Conservation (phyloP, 2,888 invertebrate genomes). For the Parochlus steinenii region DNA sequence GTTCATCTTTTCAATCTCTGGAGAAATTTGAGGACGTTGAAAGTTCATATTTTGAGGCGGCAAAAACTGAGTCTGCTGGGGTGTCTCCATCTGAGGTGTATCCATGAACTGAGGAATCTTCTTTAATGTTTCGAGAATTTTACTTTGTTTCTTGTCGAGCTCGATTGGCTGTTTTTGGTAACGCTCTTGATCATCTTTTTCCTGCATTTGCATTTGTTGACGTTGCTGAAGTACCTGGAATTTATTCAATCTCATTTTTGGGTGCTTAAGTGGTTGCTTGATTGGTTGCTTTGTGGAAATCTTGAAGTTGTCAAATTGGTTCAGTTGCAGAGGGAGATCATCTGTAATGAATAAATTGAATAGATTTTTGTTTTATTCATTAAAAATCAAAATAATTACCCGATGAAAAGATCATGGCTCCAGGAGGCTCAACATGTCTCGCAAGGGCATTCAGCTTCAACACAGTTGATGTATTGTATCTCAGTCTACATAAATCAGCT, state of each 20-base stretch:
- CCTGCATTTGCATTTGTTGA: neutral
- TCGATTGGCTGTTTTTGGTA: slow-evolving; percentile 6
- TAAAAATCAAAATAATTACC: slow-evolving; percentile 26
- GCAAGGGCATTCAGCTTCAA: slow-evolving; percentile 44
- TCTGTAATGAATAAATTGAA: slow-evolving; percentile 17
- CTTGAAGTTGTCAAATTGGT: slow-evolving; percentile 35
- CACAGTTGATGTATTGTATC: slow-evolving; percentile 50
- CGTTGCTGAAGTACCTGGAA: slow-evolving; percentile 7
- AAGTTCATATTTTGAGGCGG: neutral
- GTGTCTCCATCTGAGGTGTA: neutral
- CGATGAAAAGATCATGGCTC: slow-evolving; percentile 53
- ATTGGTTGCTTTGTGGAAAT: slow-evolving; percentile 25
- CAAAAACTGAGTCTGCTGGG: slow-evolving; percentile 5
- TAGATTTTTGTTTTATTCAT: neutral
- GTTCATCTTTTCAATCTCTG: neutral
- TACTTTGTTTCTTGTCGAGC: slow-evolving; percentile 10
- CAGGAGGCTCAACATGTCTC: slow-evolving; percentile 50
- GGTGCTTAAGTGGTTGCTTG: slow-evolving; percentile 26
- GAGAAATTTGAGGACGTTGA: neutral
- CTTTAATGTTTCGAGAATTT: slow-evolving; percentile 1
- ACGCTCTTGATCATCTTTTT: neutral
- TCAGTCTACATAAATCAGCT: slow-evolving; percentile 47
- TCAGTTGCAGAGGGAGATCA: slow-evolving; percentile 26
- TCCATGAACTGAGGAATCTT: neutral
- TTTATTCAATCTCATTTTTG: slow-evolving; percentile 27